Evolutionary conservation across 2,888 invertebrate genomes (phyloP).

Genomic region (Oasisia sp.): DNA sequence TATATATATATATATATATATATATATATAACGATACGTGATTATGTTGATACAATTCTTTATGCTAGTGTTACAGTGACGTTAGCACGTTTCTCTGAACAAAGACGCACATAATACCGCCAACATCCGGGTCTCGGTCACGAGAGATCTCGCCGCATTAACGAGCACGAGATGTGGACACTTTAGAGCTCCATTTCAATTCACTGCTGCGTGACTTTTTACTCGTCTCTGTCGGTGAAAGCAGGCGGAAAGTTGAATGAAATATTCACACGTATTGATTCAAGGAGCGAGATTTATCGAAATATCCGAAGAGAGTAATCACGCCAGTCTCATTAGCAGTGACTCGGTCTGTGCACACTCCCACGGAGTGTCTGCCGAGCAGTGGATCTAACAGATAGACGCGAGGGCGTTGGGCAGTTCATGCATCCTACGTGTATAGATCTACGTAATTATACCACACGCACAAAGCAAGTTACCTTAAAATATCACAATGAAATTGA

Average conservation of each 20-base stretch:
- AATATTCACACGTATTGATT: not conserved
- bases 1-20: too few relatives aligned
- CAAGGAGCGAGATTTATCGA: slow-evolving; percentile 1
- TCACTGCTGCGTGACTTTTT: not conserved
- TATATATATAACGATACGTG: not conserved
- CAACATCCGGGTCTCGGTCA: not conserved
- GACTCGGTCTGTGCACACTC: too few relatives aligned
- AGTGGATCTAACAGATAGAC: too few relatives aligned
- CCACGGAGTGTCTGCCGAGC: too few relatives aligned
- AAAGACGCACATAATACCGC: not conserved
- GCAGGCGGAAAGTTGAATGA: not conserved
- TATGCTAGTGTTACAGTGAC: not conserved
- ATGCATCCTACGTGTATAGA: not conserved
- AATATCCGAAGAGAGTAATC: not conserved
- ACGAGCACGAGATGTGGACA: not conserved
- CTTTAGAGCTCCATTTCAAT: not conserved
- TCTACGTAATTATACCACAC: not conserved
- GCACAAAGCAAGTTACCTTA: not conserved
- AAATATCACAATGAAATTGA: not conserved
- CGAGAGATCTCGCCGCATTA: not conserved
- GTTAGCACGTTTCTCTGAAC: not conserved
- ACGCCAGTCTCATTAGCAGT: not conserved
- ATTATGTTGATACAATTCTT: not conserved
- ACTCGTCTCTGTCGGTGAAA: not conserved
- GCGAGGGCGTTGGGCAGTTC: too few relatives aligned